These are phyloP conservation scores for Xylocampa areola DNA, from an alignment of 2,888 invertebrate species.

Conservation along the genomic window DNA sequence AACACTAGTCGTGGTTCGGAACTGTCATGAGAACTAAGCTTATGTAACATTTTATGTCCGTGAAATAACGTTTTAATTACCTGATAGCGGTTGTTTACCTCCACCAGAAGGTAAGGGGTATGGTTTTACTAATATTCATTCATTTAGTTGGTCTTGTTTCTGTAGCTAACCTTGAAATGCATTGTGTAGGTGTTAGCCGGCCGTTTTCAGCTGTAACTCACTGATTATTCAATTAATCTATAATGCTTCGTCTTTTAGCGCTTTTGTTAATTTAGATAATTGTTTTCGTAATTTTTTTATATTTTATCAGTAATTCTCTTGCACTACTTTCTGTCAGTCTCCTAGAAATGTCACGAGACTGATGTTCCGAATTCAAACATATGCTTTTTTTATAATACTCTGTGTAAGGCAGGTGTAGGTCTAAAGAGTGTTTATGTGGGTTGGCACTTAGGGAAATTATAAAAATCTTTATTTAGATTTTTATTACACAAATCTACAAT, in stretches of 20 bases:
- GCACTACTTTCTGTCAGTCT: conserved; percentile 53
- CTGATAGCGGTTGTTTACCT: conserved; percentile 81
- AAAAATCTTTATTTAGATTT: too few species aligned
- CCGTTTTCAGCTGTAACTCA: conserved; percentile 49
- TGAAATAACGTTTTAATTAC: conserved; percentile 76
- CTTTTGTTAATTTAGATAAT: conserved; percentile 28
- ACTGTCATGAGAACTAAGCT: conserved; percentile 85
- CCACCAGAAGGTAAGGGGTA: conserved; percentile 80
- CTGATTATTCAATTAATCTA: conserved; percentile 34
- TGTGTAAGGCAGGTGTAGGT: conserved; percentile 2
- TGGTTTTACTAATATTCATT: conserved; percentile 60
- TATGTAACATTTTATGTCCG: conserved; percentile 85
- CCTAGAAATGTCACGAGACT: conserved; percentile 62
- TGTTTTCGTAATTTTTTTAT: conserved; percentile 17
- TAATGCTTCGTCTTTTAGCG: conserved; percentile 39
- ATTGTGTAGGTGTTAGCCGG: conserved; percentile 65
- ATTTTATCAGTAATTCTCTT: conserved; percentile 26
- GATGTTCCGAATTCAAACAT: conserved; percentile 52
- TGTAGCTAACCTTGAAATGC: conserved; percentile 76
- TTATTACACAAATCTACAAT: too few species aligned
- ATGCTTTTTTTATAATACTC: conserved; percentile 28
- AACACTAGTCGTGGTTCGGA: conserved; percentile 66
- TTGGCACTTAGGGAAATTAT: too few species aligned
- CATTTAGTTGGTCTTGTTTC: conserved; percentile 39
- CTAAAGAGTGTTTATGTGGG: too few species aligned